A percentile compares a stretch with the other conserved stretches of the same genome.
phyloP scores from a whole-genome alignment of 2,113 vertebrate species.

The Rhinoderma darwinii region DNA sequence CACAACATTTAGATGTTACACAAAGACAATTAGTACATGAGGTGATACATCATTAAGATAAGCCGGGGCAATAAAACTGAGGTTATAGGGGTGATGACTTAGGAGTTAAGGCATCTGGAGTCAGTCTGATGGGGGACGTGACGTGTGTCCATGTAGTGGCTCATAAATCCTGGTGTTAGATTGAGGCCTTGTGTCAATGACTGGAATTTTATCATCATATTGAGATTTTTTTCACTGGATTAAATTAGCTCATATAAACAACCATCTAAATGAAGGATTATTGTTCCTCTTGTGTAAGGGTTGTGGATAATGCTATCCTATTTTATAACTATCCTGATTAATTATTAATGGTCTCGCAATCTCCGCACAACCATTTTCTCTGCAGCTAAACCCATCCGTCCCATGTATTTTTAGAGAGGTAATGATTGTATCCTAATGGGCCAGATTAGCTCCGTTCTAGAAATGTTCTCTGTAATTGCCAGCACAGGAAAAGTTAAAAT shows the following conservation, averaged over 20 bases:
- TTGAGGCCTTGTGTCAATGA: too few species aligned
- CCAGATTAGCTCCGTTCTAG: background rate
- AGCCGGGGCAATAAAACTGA: too few species aligned
- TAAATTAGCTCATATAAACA: background rate
- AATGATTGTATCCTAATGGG: background rate
- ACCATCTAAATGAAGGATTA: background rate
- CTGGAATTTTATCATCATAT: too few species aligned
- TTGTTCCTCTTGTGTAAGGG: background rate
- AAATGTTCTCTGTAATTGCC: background rate
- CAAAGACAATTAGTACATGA: too few species aligned
- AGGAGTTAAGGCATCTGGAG: too few species aligned
- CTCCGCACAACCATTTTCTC: background rate
- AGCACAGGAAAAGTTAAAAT: conserved; percentile 35
- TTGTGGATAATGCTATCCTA: conserved; percentile 14
- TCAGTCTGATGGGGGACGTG: too few species aligned
- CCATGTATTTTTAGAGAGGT: background rate
- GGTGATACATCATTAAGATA: too few species aligned
- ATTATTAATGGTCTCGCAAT: conserved; percentile 30
- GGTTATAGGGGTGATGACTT: too few species aligned
- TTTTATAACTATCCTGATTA: background rate
- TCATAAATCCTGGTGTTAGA: too few species aligned
- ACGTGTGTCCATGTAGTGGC: too few species aligned
- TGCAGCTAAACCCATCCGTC: background rate
- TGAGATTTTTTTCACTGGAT: background rate
- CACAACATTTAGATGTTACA: too few species aligned